phyloP scores from a whole-genome alignment of 2,888 invertebrate genomes.

The Portevinia maculata region DNA sequence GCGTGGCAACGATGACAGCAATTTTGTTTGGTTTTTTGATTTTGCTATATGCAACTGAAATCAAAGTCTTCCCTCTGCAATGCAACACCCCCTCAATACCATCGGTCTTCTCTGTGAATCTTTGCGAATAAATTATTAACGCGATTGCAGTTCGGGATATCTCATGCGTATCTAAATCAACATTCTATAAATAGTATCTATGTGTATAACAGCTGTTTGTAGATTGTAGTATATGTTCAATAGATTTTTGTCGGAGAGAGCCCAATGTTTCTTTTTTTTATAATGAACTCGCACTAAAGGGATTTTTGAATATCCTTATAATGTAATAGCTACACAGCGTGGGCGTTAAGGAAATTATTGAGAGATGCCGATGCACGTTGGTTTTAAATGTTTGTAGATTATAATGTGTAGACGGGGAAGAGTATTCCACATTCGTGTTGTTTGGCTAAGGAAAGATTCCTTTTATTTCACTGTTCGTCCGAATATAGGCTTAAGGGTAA shows the following conservation, averaged over 20 bases:
- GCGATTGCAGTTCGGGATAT: constrained; percentile 29
- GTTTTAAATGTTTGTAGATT: too few relatives aligned
- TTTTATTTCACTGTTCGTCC: too few relatives aligned
- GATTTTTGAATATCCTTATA: too few relatives aligned
- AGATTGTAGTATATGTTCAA: background rate
- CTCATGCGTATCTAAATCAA: constrained; percentile 28
- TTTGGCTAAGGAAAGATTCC: too few relatives aligned
- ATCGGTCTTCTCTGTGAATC: background rate
- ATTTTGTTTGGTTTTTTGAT: background rate
- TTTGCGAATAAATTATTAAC: constrained; percentile 43
- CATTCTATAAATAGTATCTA: constrained; percentile 25
- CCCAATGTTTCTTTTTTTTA: constrained; percentile 21
- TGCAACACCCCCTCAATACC: background rate
- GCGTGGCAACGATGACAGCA: constrained; percentile 46
- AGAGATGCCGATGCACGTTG: too few relatives aligned
- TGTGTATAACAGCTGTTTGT: background rate
- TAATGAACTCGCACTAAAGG: too few relatives aligned
- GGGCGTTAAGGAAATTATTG: too few relatives aligned
- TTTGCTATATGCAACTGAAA: constrained; percentile 26
- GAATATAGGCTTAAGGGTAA: too few relatives aligned
- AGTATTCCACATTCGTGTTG: too few relatives aligned
- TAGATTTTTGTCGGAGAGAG: background rate
- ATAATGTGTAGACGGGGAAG: too few relatives aligned
- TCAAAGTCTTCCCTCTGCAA: constrained; percentile 9
- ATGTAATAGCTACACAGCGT: too few relatives aligned